A percentile compares a stretch with the other conserved stretches of the same genome.
These are phyloP conservation scores for Agrotis ipsilon DNA, from an alignment of 2,888 invertebrate genomes.

Conservation along the genomic window DNA sequence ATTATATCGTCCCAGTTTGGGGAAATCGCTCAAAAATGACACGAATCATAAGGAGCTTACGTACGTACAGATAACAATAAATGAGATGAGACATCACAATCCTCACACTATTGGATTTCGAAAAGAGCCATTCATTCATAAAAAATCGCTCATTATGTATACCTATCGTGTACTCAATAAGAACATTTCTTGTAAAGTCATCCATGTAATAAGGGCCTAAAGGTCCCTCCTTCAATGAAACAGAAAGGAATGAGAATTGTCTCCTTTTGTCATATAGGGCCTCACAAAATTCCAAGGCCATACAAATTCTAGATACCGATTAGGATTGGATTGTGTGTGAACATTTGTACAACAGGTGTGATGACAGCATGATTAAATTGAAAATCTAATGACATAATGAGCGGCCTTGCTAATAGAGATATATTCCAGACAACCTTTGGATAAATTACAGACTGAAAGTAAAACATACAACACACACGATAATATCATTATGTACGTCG, in stretches of 20 bases:
- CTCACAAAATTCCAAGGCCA: background rate
- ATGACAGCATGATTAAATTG: too few relatives aligned
- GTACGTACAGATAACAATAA: too few relatives aligned
- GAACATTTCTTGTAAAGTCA: constrained; percentile 1
- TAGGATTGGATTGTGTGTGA: background rate
- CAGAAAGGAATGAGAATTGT: background rate
- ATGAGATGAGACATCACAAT: background rate
- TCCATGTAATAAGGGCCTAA: background rate
- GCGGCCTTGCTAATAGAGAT: too few relatives aligned
- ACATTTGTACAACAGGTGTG: too few relatives aligned
- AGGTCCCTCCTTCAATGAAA: background rate
- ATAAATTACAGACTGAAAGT: too few relatives aligned
- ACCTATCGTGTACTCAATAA: background rate
- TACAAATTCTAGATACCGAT: background rate
- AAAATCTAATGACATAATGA: too few relatives aligned
- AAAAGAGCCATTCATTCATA: background rate
- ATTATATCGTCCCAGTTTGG: too few relatives aligned
- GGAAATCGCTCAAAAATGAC: too few relatives aligned
- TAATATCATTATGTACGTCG: too few relatives aligned
- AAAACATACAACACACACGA: too few relatives aligned
- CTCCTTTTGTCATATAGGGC: background rate
- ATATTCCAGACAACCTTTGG: too few relatives aligned
- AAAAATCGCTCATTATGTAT: background rate
- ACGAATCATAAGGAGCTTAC: too few relatives aligned
- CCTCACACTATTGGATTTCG: background rate